Evolutionary conservation across 2,888 invertebrate species (phyloP), one percentile per base, ranked within the genome.

Genomic region (Drosophila prostipennis): DNA sequence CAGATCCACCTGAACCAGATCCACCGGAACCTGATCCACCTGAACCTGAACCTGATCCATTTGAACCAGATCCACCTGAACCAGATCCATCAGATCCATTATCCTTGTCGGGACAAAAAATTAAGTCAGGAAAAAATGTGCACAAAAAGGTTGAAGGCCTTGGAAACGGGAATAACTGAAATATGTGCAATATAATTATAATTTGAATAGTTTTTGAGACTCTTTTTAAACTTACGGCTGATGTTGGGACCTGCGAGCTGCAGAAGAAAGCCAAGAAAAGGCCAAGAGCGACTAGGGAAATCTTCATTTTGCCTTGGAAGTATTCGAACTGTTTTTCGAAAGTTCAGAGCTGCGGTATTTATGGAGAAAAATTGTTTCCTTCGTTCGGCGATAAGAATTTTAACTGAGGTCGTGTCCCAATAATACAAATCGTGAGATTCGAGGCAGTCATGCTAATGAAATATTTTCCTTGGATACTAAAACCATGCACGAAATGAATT

Each of bases 261-360:
- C 32, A 23, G 32, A 55, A 32, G 19, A 55, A 10, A 2, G 34
- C 23, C 34, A 55, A 6, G 4, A 43, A 53, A 1, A 57, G 29
- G 16, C 37, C 16, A 4, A 57, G n/a, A 49, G 49, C 7, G 14
- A 29, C 37, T 11, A 19, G 0, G 5, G 26, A 39, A 39, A 26
- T 29, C 39, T 57, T 49, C 56, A 57, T 57, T 7, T 29, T 49
- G 39, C 4, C 8, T 4, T 16, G 37, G 7, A 11, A 32, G 16
- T 13, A 6, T 16, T 42, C 0, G 0, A 16, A 42, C 16, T 53
- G 53, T 42, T n/a, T 13, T 40, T 5, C 26, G 1, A 7, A 34
- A 13, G 3, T 16, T 14, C 14, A 13, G 8, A 32, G 34, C 32
- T 5, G 11, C 32, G 29, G 3, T 32, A 16, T 53, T 32, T 53